Evolutionary conservation across 2,888 invertebrate species (phyloP).

Genomic region (Ommatoiulus sabulosus): DNA sequence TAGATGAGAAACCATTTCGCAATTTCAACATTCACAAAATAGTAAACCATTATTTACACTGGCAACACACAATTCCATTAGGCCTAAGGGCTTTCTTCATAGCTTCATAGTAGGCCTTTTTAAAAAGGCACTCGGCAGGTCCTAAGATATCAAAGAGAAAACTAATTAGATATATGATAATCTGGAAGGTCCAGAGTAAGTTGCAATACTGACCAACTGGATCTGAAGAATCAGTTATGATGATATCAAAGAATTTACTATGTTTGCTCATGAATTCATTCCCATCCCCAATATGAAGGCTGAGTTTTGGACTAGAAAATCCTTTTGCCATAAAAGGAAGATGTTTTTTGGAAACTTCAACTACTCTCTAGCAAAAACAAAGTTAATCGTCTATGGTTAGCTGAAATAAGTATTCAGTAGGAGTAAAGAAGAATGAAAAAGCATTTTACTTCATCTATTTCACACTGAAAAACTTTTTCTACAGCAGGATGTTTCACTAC

Average conservation of each 20-base stretch:
- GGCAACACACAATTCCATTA: slow-evolving; percentile 93
- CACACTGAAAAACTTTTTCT: slow-evolving; percentile 87
- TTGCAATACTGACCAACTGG: slow-evolving; percentile 78
- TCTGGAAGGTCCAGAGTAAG: neutral
- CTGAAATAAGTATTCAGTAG: neutral
- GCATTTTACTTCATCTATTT: slow-evolving; percentile 82
- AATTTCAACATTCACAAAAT: neutral
- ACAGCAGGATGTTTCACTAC: slow-evolving; percentile 93
- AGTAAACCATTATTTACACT: slow-evolving; percentile 69
- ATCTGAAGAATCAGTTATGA: slow-evolving; percentile 98
- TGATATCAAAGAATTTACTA: slow-evolving; percentile 89
- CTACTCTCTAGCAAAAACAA: slow-evolving; percentile 74
- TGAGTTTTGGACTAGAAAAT: slow-evolving; percentile 85
- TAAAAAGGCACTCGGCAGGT: slow-evolving; percentile 78
- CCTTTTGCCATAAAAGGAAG: slow-evolving; percentile 92
- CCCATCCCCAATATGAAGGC: slow-evolving; percentile 89
- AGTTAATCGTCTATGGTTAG: neutral
- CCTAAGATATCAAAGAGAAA: slow-evolving; percentile 68
- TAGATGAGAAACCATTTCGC: neutral
- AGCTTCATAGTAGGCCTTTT: slow-evolving; percentile 84
- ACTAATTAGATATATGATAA: neutral
- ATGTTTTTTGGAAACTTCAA: slow-evolving; percentile 88
- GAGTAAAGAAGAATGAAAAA: neutral
- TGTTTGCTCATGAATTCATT: slow-evolving; percentile 92
- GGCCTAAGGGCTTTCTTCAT: slow-evolving; percentile 86